Evolutionary conservation across 2,113 vertebrate species (phyloP).

Genomic region (Xiphophorus hellerii): DNA sequence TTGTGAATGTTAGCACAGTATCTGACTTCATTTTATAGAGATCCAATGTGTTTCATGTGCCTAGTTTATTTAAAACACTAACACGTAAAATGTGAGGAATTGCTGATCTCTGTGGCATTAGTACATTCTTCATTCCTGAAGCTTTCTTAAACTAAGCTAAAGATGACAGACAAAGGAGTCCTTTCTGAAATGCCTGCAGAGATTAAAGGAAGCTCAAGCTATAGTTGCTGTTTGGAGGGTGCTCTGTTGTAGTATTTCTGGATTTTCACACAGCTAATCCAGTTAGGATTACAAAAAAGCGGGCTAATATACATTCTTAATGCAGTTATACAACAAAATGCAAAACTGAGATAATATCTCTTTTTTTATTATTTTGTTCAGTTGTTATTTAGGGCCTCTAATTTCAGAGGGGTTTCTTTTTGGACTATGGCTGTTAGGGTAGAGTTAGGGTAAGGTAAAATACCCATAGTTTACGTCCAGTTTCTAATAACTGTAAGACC

Average conservation of each 20-base stretch:
- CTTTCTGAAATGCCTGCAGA: slow-evolving; percentile 42
- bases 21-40: slow-evolving; percentile 19
- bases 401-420: too few relatives aligned
- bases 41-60: slow-evolving; percentile 8
- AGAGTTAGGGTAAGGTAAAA: too few relatives aligned
- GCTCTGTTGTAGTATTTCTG: slow-evolving; percentile 1
- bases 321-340: too few relatives aligned
- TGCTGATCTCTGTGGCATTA: slow-evolving; percentile 39
- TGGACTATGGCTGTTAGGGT: too few relatives aligned
- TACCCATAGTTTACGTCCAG: too few relatives aligned
- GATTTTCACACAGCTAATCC: slow-evolving; percentile 8
- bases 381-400: too few relatives aligned
- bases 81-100: slow-evolving; percentile 61
- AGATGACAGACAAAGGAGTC: slow-evolving; percentile 53
- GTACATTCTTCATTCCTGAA: slow-evolving; percentile 46
- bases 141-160: slow-evolving; percentile 59
- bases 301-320: background rate
- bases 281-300: background rate
- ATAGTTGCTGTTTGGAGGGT: background rate
- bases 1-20: slow-evolving; percentile 17
- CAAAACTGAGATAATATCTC: too few relatives aligned
- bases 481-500: too few relatives aligned
- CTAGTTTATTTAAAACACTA: slow-evolving; percentile 33
- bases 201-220: slow-evolving; percentile 12
- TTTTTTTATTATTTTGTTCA: too few relatives aligned